phyloP scores from a whole-genome alignment of 2,888 invertebrate species.

The Cataglyphis livida region DNA sequence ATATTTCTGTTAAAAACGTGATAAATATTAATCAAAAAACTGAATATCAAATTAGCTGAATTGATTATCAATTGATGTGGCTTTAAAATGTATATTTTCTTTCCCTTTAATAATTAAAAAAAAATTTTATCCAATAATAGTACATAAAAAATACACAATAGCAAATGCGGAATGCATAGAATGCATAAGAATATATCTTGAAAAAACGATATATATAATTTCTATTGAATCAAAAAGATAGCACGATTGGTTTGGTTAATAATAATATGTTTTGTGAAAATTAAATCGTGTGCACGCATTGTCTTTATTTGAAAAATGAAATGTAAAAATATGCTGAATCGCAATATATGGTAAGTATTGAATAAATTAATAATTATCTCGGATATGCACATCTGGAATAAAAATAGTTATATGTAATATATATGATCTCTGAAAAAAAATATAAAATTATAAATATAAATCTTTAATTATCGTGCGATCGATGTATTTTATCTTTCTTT shows the following conservation, averaged over 20 bases:
- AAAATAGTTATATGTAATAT: neutral
- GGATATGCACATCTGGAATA: neutral
- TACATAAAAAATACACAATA: neutral
- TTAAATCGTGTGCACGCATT: neutral
- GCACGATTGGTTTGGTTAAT: neutral
- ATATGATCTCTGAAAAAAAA: neutral
- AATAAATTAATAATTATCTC: constrained; percentile 1
- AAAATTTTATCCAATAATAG: neutral
- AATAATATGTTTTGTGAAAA: neutral
- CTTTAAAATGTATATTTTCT: neutral
- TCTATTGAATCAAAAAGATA: neutral
- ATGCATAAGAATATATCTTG: neutral
- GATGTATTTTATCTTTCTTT: too few relatives aligned
- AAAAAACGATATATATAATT: neutral
- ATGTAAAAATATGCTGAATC: neutral
- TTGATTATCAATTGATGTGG: neutral
- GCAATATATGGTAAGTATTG: neutral
- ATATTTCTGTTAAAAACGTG: neutral
- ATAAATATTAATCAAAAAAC: constrained; percentile 9
- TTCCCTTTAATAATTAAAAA: neutral
- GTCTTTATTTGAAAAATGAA: neutral
- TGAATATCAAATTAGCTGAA: neutral
- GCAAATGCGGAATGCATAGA: too few relatives aligned
- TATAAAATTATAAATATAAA: neutral
- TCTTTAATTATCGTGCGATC: neutral